phyloP scores from a whole-genome alignment of 2,797 vertebrate species.

The Craterocephalus amniculus region DNA sequence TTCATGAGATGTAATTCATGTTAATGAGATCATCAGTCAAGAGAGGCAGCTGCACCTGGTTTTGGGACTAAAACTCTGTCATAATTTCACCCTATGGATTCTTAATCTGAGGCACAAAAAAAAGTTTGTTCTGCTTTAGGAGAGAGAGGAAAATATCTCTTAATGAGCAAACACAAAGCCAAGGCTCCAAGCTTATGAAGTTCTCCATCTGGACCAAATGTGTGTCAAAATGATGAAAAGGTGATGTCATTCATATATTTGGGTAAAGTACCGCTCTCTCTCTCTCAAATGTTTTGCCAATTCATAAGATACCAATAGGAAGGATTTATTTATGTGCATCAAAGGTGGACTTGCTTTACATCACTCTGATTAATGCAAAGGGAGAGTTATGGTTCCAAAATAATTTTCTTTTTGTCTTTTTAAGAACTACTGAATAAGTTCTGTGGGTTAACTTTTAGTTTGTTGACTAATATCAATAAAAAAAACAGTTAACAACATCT shows the following conservation, averaged over 20 bases:
- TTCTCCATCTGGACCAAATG: conserved; percentile 12
- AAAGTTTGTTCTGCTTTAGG: conserved; percentile 3
- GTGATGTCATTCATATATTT: conserved; percentile 11
- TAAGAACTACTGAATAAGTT: not conserved
- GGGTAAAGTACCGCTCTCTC: not conserved
- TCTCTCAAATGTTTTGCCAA: conserved; percentile 21
- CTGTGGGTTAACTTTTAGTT: too few species aligned
- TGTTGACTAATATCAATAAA: too few species aligned
- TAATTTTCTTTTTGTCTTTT: not conserved
- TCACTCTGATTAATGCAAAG: conserved; percentile 42
- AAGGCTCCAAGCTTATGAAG: conserved; percentile 36
- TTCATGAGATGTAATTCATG: conserved; percentile 44
- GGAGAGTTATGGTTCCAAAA: too few species aligned
- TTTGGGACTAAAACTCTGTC: conserved; percentile 33
- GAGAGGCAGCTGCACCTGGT: conserved; percentile 46
- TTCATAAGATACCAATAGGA: not conserved
- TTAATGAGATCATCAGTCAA: conserved; percentile 61
- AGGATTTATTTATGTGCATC: conserved; percentile 35
- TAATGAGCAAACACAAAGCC: conserved; percentile 3
- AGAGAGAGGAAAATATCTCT: not conserved
- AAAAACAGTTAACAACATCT: too few species aligned
- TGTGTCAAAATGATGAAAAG: conserved; percentile 16
- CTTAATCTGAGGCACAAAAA: conserved; percentile 6
- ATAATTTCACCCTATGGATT: conserved; percentile 37
- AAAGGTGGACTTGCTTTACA: conserved; percentile 26